Evolutionary conservation across 2,113 vertebrate species (phyloP).

Genomic region (Eptesicus fuscus): DNA sequence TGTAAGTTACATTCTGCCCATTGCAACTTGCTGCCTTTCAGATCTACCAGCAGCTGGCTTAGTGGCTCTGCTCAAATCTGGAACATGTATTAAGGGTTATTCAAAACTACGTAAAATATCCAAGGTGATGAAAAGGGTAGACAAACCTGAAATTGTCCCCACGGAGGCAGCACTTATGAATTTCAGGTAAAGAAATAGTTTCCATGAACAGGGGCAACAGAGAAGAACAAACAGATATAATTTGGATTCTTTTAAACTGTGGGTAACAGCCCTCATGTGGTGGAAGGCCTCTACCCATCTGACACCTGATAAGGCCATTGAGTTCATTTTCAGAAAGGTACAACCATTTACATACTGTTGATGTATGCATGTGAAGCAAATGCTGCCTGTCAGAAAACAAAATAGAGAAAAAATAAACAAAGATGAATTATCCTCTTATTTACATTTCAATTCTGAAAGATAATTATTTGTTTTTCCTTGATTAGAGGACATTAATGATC

Average conservation of each 20-base stretch:
- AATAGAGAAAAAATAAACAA: slow-evolving; percentile 27
- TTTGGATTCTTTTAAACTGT: neutral
- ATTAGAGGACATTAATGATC: slow-evolving; percentile 32
- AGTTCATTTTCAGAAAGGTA: neutral
- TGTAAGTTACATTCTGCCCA: neutral
- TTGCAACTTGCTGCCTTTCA: neutral
- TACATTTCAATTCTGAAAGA: slow-evolving; percentile 38
- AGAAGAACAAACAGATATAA: neutral
- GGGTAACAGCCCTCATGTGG: neutral
- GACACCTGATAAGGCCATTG: neutral
- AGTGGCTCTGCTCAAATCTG: neutral
- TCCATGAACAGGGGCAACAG: neutral
- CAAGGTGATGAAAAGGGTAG: neutral
- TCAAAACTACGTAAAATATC: neutral
- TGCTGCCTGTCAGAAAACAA: neutral
- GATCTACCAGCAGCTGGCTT: neutral
- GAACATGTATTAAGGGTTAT: neutral
- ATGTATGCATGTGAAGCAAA: neutral
- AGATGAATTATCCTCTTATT: slow-evolving; percentile 9
- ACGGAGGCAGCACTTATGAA: neutral
- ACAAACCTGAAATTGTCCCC: neutral
- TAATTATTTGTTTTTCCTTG: slow-evolving; percentile 41
- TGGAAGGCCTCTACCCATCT: neutral
- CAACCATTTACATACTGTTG: neutral
- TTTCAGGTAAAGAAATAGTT: neutral